Conservation (phyloP, 2,888 invertebrate species). For the Molorchus minor region DNA sequence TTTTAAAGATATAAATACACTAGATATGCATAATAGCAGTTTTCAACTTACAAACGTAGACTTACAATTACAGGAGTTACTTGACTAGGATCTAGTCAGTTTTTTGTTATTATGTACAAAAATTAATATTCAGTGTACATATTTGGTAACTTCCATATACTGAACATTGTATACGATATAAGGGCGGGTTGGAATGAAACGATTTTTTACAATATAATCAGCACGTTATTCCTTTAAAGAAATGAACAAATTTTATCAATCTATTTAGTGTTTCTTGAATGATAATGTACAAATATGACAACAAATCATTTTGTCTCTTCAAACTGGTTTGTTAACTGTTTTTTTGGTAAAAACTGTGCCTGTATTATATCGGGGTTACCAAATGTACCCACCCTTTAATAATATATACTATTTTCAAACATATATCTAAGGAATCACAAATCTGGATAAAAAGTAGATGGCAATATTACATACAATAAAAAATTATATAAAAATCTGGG, state of each 20-base stretch:
- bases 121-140: slow-evolving; percentile 59
- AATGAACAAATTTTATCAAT: too few relatives aligned
- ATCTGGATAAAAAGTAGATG: slow-evolving; percentile 58
- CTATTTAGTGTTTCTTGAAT: too few relatives aligned
- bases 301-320: too few relatives aligned
- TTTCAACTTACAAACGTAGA: slow-evolving; percentile 49
- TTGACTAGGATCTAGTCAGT: slow-evolving; percentile 62
- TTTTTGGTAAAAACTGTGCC: too few relatives aligned
- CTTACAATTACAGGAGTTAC: slow-evolving; percentile 55
- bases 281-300: too few relatives aligned
- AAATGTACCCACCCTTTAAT: slow-evolving; percentile 8
- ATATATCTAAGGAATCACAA: slow-evolving; percentile 58
- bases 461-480: slow-evolving; percentile 55
- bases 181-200: slow-evolving; percentile 24
- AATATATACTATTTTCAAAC: slow-evolving; percentile 38
- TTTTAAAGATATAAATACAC: slow-evolving; percentile 56
- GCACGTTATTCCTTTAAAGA: too few relatives aligned
- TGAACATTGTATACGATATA: slow-evolving; percentile 52
- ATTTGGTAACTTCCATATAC: slow-evolving; percentile 64
- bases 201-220: slow-evolving; percentile 34
- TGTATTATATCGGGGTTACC: too few relatives aligned
- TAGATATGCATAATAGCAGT: slow-evolving; percentile 54
- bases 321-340: too few relatives aligned
- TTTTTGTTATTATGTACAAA: slow-evolving; percentile 57
- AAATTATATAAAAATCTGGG: slow-evolving; percentile 41